Evolutionary conservation across 2,113 vertebrate species (phyloP).

Genomic region (Perognathus longimembris): DNA sequence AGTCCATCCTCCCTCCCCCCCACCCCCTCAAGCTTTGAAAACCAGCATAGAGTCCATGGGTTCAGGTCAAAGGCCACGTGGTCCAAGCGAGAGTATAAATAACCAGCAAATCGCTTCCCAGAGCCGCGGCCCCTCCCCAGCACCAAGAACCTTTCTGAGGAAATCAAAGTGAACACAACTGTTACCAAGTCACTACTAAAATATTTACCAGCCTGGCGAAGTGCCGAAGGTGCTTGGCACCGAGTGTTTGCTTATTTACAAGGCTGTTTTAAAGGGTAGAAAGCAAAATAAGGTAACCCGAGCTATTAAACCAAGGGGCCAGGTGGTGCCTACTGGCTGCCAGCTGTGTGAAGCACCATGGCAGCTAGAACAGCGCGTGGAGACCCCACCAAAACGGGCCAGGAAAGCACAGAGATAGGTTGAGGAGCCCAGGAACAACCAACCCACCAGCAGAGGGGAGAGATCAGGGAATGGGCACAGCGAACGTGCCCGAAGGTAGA

Average conservation of each 20-base stretch:
- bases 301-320: conserved; percentile 56
- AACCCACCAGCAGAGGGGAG: not conserved
- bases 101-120: conserved; percentile 4
- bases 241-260: conserved; percentile 82
- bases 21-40: conserved; percentile 40
- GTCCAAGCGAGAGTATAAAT: conserved; percentile 44
- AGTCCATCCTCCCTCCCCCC: no score
- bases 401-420: not conserved
- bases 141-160: conserved; percentile 76
- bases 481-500: not conserved
- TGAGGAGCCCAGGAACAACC: not conserved
- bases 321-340: conserved; percentile 68
- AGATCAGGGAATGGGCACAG: not conserved
- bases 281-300: conserved; percentile 78
- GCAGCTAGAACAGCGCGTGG: rapidly evolving
- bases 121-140: conserved; percentile 59
- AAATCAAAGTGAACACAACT: conserved; percentile 81
- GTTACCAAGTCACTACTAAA: conserved; percentile 82
- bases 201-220: conserved; percentile 82
- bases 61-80: conserved; percentile 54
- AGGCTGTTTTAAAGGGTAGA: conserved; percentile 81
- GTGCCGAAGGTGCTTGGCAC: conserved; percentile 81
- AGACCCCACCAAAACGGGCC: not conserved
- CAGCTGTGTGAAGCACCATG: not conserved
- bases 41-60: conserved; percentile 18